Base-by-base conservation (phyloP, 2,888 invertebrate species). In the Thymelicus lineola region DNA sequence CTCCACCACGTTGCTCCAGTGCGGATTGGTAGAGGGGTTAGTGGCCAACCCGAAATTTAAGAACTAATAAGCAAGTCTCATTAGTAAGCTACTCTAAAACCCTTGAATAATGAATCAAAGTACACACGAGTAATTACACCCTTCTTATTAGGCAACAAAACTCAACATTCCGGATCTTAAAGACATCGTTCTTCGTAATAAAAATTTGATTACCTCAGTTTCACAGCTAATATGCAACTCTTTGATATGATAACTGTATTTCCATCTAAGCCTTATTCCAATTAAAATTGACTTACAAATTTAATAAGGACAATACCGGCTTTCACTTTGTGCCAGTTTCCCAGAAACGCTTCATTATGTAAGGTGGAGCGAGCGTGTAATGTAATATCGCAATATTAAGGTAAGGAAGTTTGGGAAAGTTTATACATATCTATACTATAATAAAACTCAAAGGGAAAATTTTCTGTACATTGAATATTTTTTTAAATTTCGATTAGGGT, bases 221-320 rank as follows among this genome's bases (percentile, higher is more conserved):
- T 82, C 82, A 82, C 80, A 84, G 79, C 80, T 85, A 86, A 85
- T 88, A 87, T 75, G 75, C 73, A 82, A 82, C 82, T 83, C 86
- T 86, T 87, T 89, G 88, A 89, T 82, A 86, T 82, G 80, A 80
- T 86, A 87, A 88, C 89, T 86, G 84, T 84, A 79, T 82, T 82
- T 76, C 64, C 73, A 76, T 72, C 74, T 73, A 53, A 68, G 76
- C 79, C 75, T 75, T 81, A 81, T 80, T 80, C 79, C 79, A 80
- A 82, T 81, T 82, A 76, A 80, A 78, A 70, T 67, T 66, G 70
- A 62, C 68, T 68, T 57, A 66, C 53, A 61, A 67, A 61, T 60
- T 67, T 60, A 67, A 60, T 67, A 67, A 67, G 42, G 53, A 38
- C 17, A 59, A 48, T 42, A 53, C 67, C 66, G 46, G 15, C 55